phyloP scores from a whole-genome alignment of 1,140 invertebrate genomes.

The Holcopasites calliopsidis region DNA sequence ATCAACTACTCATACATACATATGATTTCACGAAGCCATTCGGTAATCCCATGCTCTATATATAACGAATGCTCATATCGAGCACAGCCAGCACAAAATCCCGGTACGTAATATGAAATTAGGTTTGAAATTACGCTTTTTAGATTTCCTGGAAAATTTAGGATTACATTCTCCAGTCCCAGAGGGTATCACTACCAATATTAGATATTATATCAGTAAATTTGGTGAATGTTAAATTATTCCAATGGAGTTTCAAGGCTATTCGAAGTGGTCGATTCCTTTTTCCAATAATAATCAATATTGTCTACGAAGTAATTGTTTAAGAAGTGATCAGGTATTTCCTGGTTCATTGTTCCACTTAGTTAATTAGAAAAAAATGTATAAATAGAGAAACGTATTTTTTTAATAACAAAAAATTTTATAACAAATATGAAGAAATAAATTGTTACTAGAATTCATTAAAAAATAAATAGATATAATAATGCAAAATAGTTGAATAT shows the following conservation, averaged over 20 bases:
- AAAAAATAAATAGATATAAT: too few relatives aligned
- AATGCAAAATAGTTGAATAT: too few relatives aligned
- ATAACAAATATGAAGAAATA: too few relatives aligned
- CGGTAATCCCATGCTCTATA: constrained; percentile 33
- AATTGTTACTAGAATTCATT: too few relatives aligned
- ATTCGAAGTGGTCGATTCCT: neutral
- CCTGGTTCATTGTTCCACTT: too few relatives aligned
- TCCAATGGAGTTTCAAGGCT: neutral
- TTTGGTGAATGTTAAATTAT: constrained; percentile 21
- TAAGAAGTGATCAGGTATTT: too few relatives aligned
- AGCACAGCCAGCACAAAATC: constrained; percentile 5
- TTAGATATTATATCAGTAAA: constrained; percentile 21
- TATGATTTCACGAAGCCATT: constrained; percentile 6
- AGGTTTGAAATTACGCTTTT: constrained; percentile 34
- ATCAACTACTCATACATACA: neutral
- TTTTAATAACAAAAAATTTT: too few relatives aligned
- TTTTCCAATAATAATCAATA: neutral
- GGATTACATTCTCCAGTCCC: constrained; percentile 20
- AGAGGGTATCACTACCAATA: constrained; percentile 3
- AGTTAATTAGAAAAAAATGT: too few relatives aligned
- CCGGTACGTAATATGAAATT: constrained; percentile 27
- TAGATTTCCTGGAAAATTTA: constrained; percentile 35
- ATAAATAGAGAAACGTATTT: too few relatives aligned
- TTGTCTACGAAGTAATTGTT: too few relatives aligned
- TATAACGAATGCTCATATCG: constrained; percentile 23